These are phyloP conservation scores for Arenaria interpres DNA, from an alignment of 2,113 vertebrate genomes.

Conservation along the genomic window DNA sequence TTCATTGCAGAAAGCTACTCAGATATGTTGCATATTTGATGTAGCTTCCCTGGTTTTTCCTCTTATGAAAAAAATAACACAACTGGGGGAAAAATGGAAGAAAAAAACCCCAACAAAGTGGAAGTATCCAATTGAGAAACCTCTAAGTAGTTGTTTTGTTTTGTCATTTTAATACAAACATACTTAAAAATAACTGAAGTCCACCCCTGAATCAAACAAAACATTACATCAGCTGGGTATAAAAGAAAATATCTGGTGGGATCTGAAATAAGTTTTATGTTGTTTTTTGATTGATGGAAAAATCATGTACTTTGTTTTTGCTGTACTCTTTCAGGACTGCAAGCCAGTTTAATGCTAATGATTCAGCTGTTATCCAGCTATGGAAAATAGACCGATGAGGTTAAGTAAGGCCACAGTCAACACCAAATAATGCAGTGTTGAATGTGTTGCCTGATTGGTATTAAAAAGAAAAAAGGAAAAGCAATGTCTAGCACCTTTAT, in stretches of 20 bases:
- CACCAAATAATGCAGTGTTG: neutral
- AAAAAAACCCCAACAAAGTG: neutral
- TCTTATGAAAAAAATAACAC: neutral
- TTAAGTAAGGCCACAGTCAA: constrained; percentile 5
- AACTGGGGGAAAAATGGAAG: neutral
- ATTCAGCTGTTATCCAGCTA: constrained; percentile 23
- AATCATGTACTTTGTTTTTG: neutral
- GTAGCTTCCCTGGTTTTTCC: neutral
- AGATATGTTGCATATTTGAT: neutral
- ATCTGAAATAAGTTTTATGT: neutral
- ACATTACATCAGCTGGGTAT: neutral
- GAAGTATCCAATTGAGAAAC: neutral
- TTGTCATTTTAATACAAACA: neutral
- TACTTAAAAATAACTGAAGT: neutral
- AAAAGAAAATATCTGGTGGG: neutral
- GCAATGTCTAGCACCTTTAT: neutral
- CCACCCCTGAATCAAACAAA: neutral
- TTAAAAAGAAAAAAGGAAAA: neutral
- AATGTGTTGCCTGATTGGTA: neutral
- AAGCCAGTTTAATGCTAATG: neutral
- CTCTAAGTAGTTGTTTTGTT: neutral
- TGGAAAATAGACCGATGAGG: neutral
- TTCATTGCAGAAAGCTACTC: neutral
- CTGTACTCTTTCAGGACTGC: neutral
- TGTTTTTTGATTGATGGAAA: neutral